Base-by-base conservation (phyloP, 2,113 vertebrate genomes). In the Megaceryle torquata region DNA sequence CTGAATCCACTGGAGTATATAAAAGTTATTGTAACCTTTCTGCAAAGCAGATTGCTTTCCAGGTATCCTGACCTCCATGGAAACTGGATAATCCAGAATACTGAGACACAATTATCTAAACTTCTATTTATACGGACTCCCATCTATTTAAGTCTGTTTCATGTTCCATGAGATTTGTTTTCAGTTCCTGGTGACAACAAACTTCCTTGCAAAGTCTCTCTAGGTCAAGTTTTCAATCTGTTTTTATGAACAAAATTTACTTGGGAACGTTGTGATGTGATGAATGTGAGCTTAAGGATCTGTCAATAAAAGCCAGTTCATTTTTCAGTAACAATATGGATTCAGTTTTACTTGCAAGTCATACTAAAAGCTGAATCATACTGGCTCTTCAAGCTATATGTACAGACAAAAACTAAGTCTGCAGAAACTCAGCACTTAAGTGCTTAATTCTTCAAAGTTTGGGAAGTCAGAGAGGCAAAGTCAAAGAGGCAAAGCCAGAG, bases 161-260 rank as follows among this genome's bases (percentile, higher is more conserved):
- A 19, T 69, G 54, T 65, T 95, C 70, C 80, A 46, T 54, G 77
- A 92, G 74, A 81, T 92, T 84, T 94, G 88, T 93, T 96, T 93
- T 87, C 74, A 50, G 77, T 59, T 94, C 86, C 75, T 35, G 54
- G 70, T 89, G 93, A 89, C 91, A 96, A 86, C 91, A 91, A 91
- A 94, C 81, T 94, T 96, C 65, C 80, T 87, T 82, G 85, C 50
- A 31, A 94, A 93, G 88, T 92, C 95, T 93, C 57, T 68, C 78
- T 93, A 70, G 88, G 96, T 96, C 92, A 96, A 77, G 91, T 53
- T 87, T 96, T 93, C 95, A 91, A 93, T 92, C 80, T 94, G 83
- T 72, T 95, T 97, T 93, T 72, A 11, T 39, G 74, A 95, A 91
- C 75, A 94, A 84, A 91, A 89, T 48, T 28, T 61, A 46, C 70